Evolutionary conservation across 2,113 vertebrate genomes (phyloP).

Genomic region (Anser cygnoides): DNA sequence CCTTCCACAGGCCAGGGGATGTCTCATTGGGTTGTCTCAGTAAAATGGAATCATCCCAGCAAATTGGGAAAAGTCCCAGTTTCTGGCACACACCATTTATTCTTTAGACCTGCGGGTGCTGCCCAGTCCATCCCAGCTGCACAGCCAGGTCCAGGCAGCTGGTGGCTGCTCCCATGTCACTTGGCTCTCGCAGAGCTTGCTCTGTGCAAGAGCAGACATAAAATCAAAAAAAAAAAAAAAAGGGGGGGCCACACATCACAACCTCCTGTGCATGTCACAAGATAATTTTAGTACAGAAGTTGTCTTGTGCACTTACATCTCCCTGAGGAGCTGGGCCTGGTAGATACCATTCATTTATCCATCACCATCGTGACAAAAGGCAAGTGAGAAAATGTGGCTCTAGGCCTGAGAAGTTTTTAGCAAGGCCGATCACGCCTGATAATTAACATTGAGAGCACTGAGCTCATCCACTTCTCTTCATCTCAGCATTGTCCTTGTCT

Average conservation of each 20-base stretch:
- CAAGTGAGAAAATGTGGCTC: neutral
- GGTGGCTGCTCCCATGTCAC: neutral
- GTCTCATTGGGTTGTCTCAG: neutral
- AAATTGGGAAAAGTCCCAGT: neutral
- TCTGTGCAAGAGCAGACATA: neutral
- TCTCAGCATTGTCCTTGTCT: slow-evolving; percentile 53
- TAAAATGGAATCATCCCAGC: neutral
- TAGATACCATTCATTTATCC: neutral
- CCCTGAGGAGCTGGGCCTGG: neutral
- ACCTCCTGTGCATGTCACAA: fast-evolving
- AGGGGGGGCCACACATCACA: neutral
- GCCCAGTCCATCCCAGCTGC: neutral
- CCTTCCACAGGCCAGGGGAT: fast-evolving
- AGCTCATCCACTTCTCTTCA: slow-evolving; percentile 37
- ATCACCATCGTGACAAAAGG: neutral
- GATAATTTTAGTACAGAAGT: neutral
- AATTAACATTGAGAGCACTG: slow-evolving; percentile 44
- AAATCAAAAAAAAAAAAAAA: neutral
- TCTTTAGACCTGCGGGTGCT: neutral
- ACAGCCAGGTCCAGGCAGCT: neutral
- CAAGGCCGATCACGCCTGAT: neutral
- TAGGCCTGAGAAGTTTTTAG: slow-evolving; percentile 12
- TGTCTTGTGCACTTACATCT: neutral
- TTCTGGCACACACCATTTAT: neutral
- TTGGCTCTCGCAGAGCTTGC: neutral